Base-by-base conservation (phyloP, 2,888 invertebrate genomes). In the Cerastoderma edule region DNA sequence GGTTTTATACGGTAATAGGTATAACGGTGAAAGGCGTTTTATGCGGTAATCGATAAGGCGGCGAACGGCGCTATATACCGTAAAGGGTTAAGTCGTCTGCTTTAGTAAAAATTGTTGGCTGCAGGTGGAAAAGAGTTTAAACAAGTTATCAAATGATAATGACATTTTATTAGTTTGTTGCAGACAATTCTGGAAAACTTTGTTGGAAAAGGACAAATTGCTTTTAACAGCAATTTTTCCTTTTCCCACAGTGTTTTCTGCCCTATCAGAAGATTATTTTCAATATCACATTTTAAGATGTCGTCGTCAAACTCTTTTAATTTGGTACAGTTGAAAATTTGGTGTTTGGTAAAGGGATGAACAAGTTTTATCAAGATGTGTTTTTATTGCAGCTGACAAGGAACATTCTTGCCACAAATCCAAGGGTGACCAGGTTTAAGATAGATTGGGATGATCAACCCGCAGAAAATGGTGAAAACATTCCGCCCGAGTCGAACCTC, bases 401-500 rank as follows among this genome's bases (percentile, higher is more conserved):
- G 84, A 97, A 96, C 93, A 96, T 97, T 77, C 93, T 97, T 44
- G 97, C 97, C 0, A 96, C 97, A 1, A 96, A 97, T 93, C 99
- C 99, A 0, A 94, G 99, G 89, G 99, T 99, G 2, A 99, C 99
- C 2, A 95, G 97, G 84, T 99, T 99, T 93, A 98, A 98, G 94
- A 99, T 99, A 66, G 98, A 99, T 91, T 99, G 99, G 99, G 98
- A 93, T 75, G 93, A 93, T 75, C 80, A 69, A 56, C 39, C 68
- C 16, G 57, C 70, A 39, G 85, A 80, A 65, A 85, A 86, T 68
- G 82, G 77, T 19, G 88, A 88, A 78, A 89, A 89, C 72, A 77
- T 87, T 19, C 88, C 89, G 3, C 89, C 89, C 8, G 67, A 65
- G 24, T 77, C 83, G 13, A 86, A 75, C 54, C 84, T 85, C 10